Conservation (phyloP, 2,888 invertebrate genomes). For the Temnothorax unifasciatus region DNA sequence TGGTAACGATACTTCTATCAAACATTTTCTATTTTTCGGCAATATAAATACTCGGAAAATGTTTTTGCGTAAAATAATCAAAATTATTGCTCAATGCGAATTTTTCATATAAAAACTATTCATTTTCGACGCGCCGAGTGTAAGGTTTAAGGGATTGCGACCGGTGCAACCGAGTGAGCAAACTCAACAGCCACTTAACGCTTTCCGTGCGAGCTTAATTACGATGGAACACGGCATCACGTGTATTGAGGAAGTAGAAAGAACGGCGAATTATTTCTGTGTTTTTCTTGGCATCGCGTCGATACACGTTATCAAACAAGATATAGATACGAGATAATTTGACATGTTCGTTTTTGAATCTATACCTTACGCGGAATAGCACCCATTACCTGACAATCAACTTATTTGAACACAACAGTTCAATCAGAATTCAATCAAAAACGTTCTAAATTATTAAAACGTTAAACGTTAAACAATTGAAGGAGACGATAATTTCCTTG, state of each 20-base stretch:
- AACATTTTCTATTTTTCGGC: neutral
- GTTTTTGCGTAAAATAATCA: constrained; percentile 9
- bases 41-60: neutral
- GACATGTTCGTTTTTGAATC: neutral
- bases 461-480: neutral
- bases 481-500: neutral
- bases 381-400: neutral
- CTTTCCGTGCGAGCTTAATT: constrained; percentile 37
- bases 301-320: neutral
- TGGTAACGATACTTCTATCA: neutral
- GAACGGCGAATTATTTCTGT: constrained; percentile 13
- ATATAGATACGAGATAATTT: too few relatives aligned
- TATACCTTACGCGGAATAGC: neutral
- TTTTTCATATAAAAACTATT: neutral
- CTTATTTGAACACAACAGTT: neutral
- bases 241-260: constrained; percentile 16
- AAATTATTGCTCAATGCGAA: neutral
- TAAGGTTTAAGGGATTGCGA: neutral
- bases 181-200: constrained; percentile 47
- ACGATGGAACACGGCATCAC: constrained; percentile 41
- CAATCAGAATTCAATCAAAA: neutral
- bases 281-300: neutral
- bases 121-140: neutral
- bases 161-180: neutral
- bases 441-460: neutral